Conservation (phyloP, 2,797 vertebrate species). For the Glossophaga mutica region DNA sequence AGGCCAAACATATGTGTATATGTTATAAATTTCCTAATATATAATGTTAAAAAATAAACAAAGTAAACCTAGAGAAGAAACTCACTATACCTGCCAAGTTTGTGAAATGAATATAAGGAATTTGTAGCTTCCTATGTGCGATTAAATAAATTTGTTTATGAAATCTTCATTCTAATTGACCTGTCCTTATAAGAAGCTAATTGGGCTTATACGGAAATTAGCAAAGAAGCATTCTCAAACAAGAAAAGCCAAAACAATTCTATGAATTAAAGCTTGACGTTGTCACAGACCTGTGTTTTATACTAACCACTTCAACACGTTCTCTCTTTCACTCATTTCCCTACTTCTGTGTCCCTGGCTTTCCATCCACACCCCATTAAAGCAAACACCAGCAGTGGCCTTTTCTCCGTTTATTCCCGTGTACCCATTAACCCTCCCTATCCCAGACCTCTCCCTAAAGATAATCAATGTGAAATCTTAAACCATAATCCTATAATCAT, state of each 20-base stretch:
- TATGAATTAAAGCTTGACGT: background rate
- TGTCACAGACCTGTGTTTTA: background rate
- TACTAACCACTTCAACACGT: background rate
- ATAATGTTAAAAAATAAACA: background rate
- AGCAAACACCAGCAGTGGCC: background rate
- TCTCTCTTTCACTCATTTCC: background rate
- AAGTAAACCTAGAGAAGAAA: background rate
- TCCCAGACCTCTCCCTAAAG: background rate
- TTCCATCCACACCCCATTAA: slow-evolving; percentile 1
- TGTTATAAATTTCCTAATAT: background rate
- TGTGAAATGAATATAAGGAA: background rate
- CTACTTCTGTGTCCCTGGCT: background rate
- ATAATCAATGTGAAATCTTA: background rate
- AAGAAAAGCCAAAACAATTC: background rate
- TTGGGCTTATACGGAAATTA: background rate
- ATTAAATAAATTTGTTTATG: background rate
- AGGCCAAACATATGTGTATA: background rate
- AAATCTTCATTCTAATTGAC: background rate
- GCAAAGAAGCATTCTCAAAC: background rate
- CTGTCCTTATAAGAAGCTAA: background rate
- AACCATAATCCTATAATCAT: background rate
- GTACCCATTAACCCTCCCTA: background rate
- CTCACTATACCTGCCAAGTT: background rate
- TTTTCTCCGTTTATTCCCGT: background rate
- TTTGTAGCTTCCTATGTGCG: background rate